Percentiles rank a stretch among this genome's conserved stretches.
Evolutionary conservation across 2,797 vertebrate species (phyloP).

Genomic region (Muscicapa comitata): DNA sequence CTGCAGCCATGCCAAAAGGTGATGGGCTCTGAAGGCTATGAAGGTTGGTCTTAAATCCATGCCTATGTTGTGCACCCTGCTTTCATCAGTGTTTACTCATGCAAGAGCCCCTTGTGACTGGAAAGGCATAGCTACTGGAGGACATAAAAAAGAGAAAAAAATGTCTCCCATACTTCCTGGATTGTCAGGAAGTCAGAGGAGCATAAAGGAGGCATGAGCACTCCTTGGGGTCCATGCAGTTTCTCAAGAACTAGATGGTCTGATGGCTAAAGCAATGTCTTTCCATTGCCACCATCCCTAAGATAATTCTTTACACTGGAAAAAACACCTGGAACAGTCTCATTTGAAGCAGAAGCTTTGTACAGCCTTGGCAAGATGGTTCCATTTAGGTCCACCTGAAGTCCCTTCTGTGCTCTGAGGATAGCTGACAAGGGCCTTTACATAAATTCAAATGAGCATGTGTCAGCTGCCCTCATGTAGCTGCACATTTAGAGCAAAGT

Average conservation of each 20-base stretch:
- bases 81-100: background rate
- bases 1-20: background rate
- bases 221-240: fast-evolving
- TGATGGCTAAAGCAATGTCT: background rate
- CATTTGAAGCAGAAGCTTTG: background rate
- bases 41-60: background rate
- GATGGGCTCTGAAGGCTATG: background rate
- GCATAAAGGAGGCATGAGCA: fast-evolving
- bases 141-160: background rate
- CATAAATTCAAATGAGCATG: background rate
- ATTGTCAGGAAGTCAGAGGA: background rate
- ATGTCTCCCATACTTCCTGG: background rate
- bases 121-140: background rate
- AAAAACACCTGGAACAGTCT: background rate
- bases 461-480: background rate
- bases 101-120: background rate
- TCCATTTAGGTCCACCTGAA: background rate
- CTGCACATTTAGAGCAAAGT: background rate
- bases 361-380: background rate
- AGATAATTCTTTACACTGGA: background rate
- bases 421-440: background rate
- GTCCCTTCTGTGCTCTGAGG: background rate
- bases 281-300: background rate
- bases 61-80: background rate
- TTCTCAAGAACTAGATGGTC: background rate